phyloP scores from a whole-genome alignment of 2,797 vertebrate species.

The Monodelphis domestica region DNA sequence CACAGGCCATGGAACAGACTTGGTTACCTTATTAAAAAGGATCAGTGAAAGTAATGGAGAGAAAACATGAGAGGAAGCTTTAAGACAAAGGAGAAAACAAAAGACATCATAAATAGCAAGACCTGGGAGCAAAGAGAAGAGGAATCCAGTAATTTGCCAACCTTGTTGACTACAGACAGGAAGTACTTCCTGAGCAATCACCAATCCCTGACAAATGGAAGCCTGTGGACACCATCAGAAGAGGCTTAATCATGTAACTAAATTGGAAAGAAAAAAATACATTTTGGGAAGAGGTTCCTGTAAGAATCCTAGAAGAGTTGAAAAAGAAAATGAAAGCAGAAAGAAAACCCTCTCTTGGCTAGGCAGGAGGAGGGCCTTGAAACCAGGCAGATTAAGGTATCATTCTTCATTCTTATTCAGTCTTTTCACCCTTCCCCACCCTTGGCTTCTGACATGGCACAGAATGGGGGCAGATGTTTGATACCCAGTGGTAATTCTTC shows the following conservation, averaged over 20 bases:
- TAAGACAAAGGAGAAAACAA: not conserved
- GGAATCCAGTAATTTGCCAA: not conserved
- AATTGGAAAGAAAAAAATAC: not conserved
- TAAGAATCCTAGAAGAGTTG: not conserved
- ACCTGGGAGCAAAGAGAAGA: not conserved
- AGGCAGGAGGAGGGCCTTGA: not conserved
- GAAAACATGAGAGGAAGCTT: not conserved
- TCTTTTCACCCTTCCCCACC: not conserved
- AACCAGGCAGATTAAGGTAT: not conserved
- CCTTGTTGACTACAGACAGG: not conserved
- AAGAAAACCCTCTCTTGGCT: not conserved
- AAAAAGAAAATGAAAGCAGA: not conserved
- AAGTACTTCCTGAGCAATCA: not conserved
- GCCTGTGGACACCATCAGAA: too few relatives aligned
- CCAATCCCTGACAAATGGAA: not conserved
- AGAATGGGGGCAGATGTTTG: not conserved
- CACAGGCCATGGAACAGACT: not conserved
- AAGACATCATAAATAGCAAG: fast-evolving
- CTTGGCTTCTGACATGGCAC: not conserved
- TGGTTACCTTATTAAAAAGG: not conserved
- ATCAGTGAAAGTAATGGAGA: too few relatives aligned
- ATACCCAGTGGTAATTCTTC: slow-evolving; percentile 30
- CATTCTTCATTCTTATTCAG: not conserved
- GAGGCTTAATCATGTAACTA: not conserved
- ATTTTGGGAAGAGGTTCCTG: not conserved